Evolutionary conservation across 1,140 invertebrate species (phyloP).

Genomic region (Ostrea denselamellosa): DNA sequence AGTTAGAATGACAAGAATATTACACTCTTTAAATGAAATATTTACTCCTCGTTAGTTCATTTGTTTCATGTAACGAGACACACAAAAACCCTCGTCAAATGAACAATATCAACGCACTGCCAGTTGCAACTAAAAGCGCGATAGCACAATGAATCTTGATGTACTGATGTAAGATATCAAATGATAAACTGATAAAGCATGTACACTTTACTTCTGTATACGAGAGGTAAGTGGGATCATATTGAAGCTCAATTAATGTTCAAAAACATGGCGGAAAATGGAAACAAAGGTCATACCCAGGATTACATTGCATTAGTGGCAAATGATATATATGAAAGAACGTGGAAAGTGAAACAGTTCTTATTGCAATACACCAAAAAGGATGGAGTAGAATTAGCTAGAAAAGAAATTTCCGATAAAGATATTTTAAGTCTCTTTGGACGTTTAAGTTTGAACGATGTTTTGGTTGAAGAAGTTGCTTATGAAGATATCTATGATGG

Average conservation of each 20-base stretch:
- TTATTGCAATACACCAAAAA: not conserved
- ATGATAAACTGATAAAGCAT: not conserved
- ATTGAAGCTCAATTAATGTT: too few relatives aligned
- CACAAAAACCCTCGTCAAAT: too few relatives aligned
- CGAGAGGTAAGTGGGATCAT: too few relatives aligned
- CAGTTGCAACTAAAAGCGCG: too few relatives aligned
- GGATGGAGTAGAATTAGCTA: not conserved
- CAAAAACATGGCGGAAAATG: not conserved
- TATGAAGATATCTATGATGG: not conserved
- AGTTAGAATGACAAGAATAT: too few relatives aligned
- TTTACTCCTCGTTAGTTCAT: too few relatives aligned
- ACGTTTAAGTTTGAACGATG: not conserved
- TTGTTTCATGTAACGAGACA: too few relatives aligned
- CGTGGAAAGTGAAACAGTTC: not conserved
- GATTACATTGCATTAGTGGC: not conserved
- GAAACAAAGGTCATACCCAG: not conserved
- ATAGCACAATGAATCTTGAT: too few relatives aligned
- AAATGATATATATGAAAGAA: not conserved
- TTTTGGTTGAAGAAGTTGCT: not conserved
- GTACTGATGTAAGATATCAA: not conserved
- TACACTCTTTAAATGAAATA: too few relatives aligned
- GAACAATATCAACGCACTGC: too few relatives aligned
- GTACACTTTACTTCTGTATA: too few relatives aligned
- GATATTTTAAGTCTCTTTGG: not conserved
- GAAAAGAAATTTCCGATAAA: not conserved